A percentile compares a stretch with the other conserved stretches of the same genome.
Evolutionary conservation across 2,888 invertebrate genomes (phyloP).

Genomic region (Macrosiphum euphorbiae): DNA sequence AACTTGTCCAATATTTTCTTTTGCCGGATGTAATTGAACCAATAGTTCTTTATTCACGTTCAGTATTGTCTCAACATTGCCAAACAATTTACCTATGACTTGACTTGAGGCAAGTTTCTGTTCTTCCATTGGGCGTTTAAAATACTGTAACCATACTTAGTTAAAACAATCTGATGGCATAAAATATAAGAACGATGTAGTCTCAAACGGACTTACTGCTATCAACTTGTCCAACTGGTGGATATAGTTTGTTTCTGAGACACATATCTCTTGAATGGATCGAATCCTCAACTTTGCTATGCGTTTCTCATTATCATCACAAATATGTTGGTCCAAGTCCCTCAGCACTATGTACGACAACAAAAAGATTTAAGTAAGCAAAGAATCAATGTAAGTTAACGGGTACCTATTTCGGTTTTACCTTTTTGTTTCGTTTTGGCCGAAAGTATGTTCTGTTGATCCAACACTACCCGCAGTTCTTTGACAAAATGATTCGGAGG

Average conservation of each 20-base stretch:
- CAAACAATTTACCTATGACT: constrained; percentile 75
- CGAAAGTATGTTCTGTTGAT: constrained; percentile 76
- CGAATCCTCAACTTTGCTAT: constrained; percentile 72
- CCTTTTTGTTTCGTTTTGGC: constrained; percentile 75
- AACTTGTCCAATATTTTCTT: constrained; percentile 76
- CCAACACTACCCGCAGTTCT: constrained; percentile 76
- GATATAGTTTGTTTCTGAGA: constrained; percentile 80
- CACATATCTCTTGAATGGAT: constrained; percentile 78
- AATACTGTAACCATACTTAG: constrained; percentile 70
- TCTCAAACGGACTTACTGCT: constrained; percentile 70
- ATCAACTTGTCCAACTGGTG: constrained; percentile 78
- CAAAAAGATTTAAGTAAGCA: neutral
- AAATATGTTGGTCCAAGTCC: constrained; percentile 73
- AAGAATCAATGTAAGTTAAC: neutral
- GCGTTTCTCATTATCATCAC: constrained; percentile 69
- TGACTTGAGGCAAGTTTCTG: constrained; percentile 72
- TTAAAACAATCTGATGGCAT: neutral
- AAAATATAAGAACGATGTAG: neutral
- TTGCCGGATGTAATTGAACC: constrained; percentile 73
- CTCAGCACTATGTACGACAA: constrained; percentile 71
- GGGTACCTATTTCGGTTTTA: constrained; percentile 68
- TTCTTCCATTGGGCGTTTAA: constrained; percentile 75
- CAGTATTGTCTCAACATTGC: constrained; percentile 77
- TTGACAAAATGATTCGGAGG: constrained; percentile 67
- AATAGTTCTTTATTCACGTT: constrained; percentile 77